Evolutionary conservation across 2,888 invertebrate species (phyloP).

Genomic region (Stramonita haemastoma): DNA sequence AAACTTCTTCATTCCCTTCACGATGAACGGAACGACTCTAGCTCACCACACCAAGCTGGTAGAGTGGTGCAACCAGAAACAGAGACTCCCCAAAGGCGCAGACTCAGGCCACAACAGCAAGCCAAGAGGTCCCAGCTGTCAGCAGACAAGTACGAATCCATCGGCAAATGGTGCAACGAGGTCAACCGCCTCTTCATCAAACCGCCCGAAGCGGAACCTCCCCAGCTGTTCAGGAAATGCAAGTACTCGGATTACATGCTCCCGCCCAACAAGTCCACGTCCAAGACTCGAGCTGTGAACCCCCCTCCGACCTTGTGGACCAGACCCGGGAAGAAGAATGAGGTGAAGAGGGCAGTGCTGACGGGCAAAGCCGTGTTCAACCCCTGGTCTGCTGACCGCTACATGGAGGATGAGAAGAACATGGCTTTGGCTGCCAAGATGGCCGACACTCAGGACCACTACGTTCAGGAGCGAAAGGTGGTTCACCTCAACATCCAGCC

Average conservation of each 20-base stretch:
- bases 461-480: conserved; percentile 32
- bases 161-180: conserved; percentile 53
- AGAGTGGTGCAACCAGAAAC: conserved; percentile 64
- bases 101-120: conserved; percentile 46
- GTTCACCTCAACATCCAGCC: conserved; percentile 37
- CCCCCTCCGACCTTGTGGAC: not conserved
- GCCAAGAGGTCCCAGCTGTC: conserved; percentile 51
- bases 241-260: conserved; percentile 39
- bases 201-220: conserved; percentile 40
- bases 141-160: conserved; percentile 60
- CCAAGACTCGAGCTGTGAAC: not conserved
- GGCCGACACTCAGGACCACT: conserved; percentile 36
- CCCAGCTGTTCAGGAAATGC: conserved; percentile 41
- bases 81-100: conserved; percentile 48
- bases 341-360: conserved; percentile 18
- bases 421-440: conserved; percentile 39
- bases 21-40: conserved; percentile 63
- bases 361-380: not conserved
- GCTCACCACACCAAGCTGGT: conserved; percentile 65
- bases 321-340: not conserved
- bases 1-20: not conserved
- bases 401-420: conserved; percentile 31
- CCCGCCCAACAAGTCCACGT: conserved; percentile 37
- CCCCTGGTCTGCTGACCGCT: not conserved
- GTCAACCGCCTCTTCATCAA: conserved; percentile 48